These are phyloP conservation scores for Rhyzopertha dominica DNA, from an alignment of 1,140 invertebrate species.

Conservation along the genomic window DNA sequence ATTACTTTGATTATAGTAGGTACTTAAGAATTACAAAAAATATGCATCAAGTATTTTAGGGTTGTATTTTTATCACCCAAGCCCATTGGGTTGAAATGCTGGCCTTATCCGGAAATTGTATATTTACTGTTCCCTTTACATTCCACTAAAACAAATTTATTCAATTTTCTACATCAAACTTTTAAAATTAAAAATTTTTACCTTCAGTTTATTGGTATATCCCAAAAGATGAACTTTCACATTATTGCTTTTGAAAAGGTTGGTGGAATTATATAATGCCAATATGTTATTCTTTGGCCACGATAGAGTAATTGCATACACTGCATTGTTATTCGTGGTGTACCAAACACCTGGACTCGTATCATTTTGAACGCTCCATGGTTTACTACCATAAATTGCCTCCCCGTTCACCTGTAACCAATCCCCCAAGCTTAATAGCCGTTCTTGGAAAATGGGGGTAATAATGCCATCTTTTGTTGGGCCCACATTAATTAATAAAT, in stretches of 20 bases:
- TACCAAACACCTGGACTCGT: conserved; percentile 74
- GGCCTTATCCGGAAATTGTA: conserved; percentile 2
- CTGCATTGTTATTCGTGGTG: conserved; percentile 49
- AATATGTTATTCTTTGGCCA: conserved; percentile 61
- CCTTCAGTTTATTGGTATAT: not conserved
- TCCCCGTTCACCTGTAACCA: conserved; percentile 85
- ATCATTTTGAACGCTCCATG: conserved; percentile 82
- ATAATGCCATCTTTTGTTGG: conserved; percentile 88
- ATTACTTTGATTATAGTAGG: too few species aligned
- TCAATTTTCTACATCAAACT: not conserved
- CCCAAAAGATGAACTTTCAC: not conserved
- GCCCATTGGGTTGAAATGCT: not conserved
- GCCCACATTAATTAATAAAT: conserved; percentile 85
- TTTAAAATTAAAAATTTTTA: not conserved
- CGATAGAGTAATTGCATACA: conserved; percentile 61
- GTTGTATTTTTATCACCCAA: too few species aligned
- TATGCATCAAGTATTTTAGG: too few species aligned
- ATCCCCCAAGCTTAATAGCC: conserved; percentile 64
- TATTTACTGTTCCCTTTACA: not conserved
- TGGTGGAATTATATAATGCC: not conserved
- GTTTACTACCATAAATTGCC: conserved; percentile 77
- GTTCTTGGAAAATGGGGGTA: conserved; percentile 82
- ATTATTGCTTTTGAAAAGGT: not conserved
- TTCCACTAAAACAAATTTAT: not conserved
- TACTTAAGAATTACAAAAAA: too few species aligned